phyloP scores from a whole-genome alignment of 1,140 invertebrate species.

The Melipona quadrifasciata region DNA sequence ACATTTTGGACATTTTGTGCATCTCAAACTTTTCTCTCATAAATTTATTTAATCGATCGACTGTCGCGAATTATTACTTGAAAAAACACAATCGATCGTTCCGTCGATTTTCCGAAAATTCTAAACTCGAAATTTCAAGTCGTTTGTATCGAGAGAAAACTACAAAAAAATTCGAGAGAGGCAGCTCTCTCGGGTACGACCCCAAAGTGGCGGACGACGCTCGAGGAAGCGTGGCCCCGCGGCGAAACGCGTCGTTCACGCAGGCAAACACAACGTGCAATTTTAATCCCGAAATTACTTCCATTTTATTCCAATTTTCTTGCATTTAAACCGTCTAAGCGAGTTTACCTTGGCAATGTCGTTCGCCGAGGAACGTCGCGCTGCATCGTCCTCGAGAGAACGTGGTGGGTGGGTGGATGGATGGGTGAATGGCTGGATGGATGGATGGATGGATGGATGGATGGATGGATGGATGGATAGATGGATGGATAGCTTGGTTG shows the following conservation, averaged over 20 bases:
- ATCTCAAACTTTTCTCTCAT: too few relatives aligned
- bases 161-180: background rate
- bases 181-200: background rate
- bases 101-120: too few relatives aligned
- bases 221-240: background rate
- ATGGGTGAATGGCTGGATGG: background rate
- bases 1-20: too few relatives aligned
- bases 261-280: slow-evolving; percentile 63
- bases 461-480: background rate
- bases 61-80: too few relatives aligned
- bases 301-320: slow-evolving; percentile 77
- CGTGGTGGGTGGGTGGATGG: background rate
- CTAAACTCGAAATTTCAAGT: background rate
- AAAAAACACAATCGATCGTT: too few relatives aligned
- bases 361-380: slow-evolving; percentile 69
- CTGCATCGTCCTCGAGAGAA: slow-evolving; percentile 4
- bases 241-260: slow-evolving; percentile 7
- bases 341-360: slow-evolving; percentile 79
- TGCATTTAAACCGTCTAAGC: slow-evolving; percentile 77
- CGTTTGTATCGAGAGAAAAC: background rate
- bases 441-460: background rate
- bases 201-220: background rate
- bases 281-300: slow-evolving; percentile 76
- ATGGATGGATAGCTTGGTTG: background rate
- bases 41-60: too few relatives aligned